Conservation (phyloP, 2,113 vertebrate species). For the Paramormyrops kingsleyae region DNA sequence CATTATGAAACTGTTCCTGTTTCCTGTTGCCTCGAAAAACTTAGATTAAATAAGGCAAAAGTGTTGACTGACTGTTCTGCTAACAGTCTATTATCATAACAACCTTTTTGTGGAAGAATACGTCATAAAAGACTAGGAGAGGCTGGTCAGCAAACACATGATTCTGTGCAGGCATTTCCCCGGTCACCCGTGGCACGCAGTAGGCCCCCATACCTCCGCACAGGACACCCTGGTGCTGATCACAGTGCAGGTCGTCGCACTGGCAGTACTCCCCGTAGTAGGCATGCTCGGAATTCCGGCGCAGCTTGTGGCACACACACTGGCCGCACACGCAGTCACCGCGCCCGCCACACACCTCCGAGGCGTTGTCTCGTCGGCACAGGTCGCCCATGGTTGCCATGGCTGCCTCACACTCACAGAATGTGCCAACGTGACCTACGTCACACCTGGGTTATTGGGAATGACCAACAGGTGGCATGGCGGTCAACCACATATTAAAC, state of each 20-base stretch:
- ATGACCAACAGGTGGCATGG: background rate
- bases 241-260: constrained; percentile 33
- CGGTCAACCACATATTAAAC: background rate
- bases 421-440: constrained; percentile 3
- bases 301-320: constrained; percentile 23
- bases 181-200: background rate
- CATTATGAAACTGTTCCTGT: background rate
- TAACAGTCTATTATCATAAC: background rate
- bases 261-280: constrained; percentile 25
- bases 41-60: background rate
- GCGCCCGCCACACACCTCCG: constrained; percentile 21
- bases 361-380: constrained; percentile 19
- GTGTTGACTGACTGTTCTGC: background rate
- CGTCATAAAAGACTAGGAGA: background rate
- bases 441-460: constrained; percentile 20
- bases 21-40: background rate
- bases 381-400: background rate
- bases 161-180: background rate
- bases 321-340: constrained; percentile 30
- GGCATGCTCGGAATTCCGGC: constrained; percentile 16
- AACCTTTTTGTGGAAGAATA: background rate
- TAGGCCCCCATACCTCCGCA: constrained; percentile 25
- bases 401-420: constrained; percentile 22
- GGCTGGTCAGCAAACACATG: background rate
- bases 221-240: constrained; percentile 21